Conservation (phyloP, 2,797 vertebrate genomes). For the Lagorchestes hirsutus region DNA sequence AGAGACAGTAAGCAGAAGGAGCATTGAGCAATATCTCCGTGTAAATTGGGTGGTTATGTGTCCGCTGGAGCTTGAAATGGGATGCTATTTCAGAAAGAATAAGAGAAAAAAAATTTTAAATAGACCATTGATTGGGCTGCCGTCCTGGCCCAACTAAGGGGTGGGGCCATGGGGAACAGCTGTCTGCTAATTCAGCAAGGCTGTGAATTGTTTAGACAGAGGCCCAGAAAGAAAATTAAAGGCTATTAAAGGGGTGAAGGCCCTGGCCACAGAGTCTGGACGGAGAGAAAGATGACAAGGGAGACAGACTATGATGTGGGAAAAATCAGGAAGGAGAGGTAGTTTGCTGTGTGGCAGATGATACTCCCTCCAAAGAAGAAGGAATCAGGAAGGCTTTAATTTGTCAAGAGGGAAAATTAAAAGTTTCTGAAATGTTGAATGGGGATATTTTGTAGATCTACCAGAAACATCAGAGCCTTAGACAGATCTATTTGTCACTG, state of each 20-base stretch:
- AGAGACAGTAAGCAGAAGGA: background rate
- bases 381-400: background rate
- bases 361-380: background rate
- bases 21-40: background rate
- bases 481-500: background rate
- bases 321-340: background rate
- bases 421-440: background rate
- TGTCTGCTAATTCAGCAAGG: background rate
- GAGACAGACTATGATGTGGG: background rate
- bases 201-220: background rate
- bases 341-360: background rate
- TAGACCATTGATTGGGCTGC: background rate
- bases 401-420: background rate
- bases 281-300: background rate
- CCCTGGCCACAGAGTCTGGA: background rate
- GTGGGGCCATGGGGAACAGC: background rate
- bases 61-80: background rate
- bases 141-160: background rate
- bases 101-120: background rate
- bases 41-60: background rate
- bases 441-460: background rate
- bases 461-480: background rate
- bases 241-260: rapidly evolving
- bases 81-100: background rate
- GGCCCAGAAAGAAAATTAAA: background rate